Conservation (phyloP, 2,797 vertebrate species). For the Telmatherina bonti region DNA sequence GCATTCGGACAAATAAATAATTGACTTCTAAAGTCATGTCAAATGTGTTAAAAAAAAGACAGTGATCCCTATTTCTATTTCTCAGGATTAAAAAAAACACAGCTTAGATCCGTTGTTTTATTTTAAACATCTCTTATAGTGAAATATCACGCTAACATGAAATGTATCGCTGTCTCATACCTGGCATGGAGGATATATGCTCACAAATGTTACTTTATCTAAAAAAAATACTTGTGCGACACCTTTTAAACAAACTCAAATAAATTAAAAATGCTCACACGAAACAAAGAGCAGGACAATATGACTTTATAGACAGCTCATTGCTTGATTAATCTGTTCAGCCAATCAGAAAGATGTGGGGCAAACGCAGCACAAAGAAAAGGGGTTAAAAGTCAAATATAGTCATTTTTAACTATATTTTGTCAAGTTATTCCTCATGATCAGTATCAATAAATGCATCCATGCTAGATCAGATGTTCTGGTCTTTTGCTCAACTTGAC, state of each 20-base stretch:
- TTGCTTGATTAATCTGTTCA: not conserved
- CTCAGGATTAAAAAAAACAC: not conserved
- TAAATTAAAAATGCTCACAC: not conserved
- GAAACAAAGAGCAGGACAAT: not conserved
- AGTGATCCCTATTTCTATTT: not conserved
- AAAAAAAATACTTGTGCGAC: not conserved
- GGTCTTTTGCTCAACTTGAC: not conserved
- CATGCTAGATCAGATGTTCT: not conserved
- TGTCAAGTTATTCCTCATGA: not conserved
- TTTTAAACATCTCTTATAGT: not conserved
- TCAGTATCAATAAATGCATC: not conserved
- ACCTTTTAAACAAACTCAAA: not conserved
- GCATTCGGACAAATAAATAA: not conserved
- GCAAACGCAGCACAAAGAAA: not conserved
- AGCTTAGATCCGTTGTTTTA: not conserved
- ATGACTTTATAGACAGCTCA: not conserved
- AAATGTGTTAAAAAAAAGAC: not conserved
- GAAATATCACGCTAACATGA: not conserved
- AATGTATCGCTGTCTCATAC: not conserved
- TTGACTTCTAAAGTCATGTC: not conserved
- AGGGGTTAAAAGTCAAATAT: not conserved
- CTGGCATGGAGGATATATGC: accelerated
- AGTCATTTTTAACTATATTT: not conserved
- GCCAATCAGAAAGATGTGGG: not conserved
- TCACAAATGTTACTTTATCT: not conserved